Conservation (phyloP, 2,888 invertebrate species). For the Acholoe squamosa region DNA sequence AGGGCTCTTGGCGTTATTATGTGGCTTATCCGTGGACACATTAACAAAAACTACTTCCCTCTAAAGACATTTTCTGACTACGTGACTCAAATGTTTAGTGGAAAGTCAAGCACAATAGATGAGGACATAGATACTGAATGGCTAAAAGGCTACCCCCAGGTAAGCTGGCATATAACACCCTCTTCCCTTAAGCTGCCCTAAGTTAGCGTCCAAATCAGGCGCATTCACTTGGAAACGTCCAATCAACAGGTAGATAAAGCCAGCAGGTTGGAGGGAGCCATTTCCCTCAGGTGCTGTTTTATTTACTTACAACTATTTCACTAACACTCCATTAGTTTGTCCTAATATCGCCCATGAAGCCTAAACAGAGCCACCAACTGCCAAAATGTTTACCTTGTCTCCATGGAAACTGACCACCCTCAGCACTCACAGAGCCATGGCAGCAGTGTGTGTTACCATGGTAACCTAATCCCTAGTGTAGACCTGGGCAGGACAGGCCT, state of each 20-base stretch:
- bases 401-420: neutral
- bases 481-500: neutral
- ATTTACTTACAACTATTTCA: constrained; percentile 23
- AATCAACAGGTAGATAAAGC: neutral
- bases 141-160: too few species aligned
- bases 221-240: neutral
- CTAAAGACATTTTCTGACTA: too few species aligned
- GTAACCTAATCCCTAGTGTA: constrained; percentile 44
- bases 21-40: too few species aligned
- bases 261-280: neutral
- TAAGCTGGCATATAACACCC: too few species aligned
- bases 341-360: neutral
- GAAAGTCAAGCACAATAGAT: too few species aligned
- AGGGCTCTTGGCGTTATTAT: too few species aligned
- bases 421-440: neutral
- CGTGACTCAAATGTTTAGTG: too few species aligned
- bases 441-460: constrained; percentile 31
- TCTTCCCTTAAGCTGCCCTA: too few species aligned
- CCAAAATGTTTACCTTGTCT: neutral
- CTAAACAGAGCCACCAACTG: neutral
- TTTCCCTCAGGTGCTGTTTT: neutral
- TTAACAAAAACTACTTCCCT: too few species aligned
- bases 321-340: neutral
- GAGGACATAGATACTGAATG: too few species aligned
- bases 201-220: neutral